These are phyloP conservation scores for Hypercompe scribonia DNA, from an alignment of 2,888 invertebrate species.

Conservation along the genomic window DNA sequence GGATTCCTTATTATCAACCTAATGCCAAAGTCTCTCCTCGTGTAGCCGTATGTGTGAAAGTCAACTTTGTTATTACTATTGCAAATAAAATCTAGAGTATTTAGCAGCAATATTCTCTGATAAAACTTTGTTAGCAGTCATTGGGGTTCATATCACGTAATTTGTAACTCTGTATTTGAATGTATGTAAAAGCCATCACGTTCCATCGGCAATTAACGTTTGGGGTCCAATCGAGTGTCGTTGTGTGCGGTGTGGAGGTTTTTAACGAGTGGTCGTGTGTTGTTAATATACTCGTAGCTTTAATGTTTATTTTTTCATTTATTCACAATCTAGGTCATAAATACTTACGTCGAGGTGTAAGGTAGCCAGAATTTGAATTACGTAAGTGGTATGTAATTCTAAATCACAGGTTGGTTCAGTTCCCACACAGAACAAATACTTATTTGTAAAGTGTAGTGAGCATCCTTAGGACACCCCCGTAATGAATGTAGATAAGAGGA, in stretches of 20 bases:
- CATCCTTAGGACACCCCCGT: too few relatives aligned
- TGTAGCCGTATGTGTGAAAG: neutral
- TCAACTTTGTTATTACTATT: neutral
- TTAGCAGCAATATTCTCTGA: neutral
- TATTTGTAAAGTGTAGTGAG: neutral
- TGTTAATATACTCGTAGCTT: neutral
- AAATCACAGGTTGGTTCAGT: neutral
- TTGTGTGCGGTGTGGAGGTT: neutral
- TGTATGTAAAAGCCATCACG: constrained; percentile 10
- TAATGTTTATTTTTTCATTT: neutral
- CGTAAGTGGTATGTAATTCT: too few relatives aligned
- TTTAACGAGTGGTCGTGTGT: neutral
- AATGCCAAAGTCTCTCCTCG: neutral
- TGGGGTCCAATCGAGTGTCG: neutral
- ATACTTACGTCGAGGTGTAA: neutral
- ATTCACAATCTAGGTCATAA: neutral
- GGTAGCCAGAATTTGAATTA: neutral
- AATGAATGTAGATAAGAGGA: too few relatives aligned
- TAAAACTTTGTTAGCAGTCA: neutral
- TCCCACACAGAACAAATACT: neutral
- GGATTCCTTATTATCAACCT: neutral
- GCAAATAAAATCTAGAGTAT: neutral
- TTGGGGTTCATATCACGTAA: constrained; percentile 11
- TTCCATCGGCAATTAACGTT: constrained; percentile 17
- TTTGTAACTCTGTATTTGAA: constrained; percentile 13